Percentiles rank a stretch among this genome's conserved stretches.
Evolutionary conservation across 2,888 invertebrate genomes (phyloP).

Genomic region (Apamea epomidion): DNA sequence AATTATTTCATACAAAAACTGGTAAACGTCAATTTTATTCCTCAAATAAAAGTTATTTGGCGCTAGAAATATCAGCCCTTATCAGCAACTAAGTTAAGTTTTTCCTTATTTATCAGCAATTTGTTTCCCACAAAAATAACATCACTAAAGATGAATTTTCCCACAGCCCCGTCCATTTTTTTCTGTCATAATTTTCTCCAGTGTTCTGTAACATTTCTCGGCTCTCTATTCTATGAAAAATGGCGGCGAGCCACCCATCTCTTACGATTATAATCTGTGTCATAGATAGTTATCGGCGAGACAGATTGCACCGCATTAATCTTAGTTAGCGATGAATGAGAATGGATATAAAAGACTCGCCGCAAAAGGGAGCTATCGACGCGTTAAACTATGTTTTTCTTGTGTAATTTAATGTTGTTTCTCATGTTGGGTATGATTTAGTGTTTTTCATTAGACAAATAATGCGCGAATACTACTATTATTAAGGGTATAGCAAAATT

Average conservation of each 20-base stretch:
- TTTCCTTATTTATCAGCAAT: background rate
- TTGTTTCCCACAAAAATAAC: background rate
- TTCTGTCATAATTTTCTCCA: background rate
- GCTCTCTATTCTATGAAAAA: conserved; percentile 40
- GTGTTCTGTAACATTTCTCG: conserved; percentile 20
- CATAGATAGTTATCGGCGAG: conserved; percentile 64
- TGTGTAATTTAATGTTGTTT: conserved; percentile 44
- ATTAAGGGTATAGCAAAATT: background rate
- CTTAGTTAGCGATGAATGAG: conserved; percentile 67
- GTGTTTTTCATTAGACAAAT: background rate
- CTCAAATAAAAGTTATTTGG: no score
- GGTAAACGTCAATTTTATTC: no score
- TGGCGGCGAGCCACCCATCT: conserved; percentile 33
- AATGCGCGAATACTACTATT: background rate
- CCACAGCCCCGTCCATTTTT: background rate
- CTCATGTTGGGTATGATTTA: conserved; percentile 7
- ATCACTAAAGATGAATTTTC: background rate
- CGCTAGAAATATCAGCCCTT: no score
- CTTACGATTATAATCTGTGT: conserved; percentile 55
- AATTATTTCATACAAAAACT: no score
- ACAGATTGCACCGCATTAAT: conserved; percentile 68
- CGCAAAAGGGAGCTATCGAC: conserved; percentile 44
- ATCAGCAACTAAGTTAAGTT: background rate
- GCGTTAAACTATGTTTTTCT: conserved; percentile 50
- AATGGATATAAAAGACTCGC: conserved; percentile 51